Percentiles rank a stretch among this genome's conserved stretches.
These are phyloP conservation scores for Leuciscus idus DNA, from an alignment of 2,113 vertebrate species.

Conservation along the genomic window DNA sequence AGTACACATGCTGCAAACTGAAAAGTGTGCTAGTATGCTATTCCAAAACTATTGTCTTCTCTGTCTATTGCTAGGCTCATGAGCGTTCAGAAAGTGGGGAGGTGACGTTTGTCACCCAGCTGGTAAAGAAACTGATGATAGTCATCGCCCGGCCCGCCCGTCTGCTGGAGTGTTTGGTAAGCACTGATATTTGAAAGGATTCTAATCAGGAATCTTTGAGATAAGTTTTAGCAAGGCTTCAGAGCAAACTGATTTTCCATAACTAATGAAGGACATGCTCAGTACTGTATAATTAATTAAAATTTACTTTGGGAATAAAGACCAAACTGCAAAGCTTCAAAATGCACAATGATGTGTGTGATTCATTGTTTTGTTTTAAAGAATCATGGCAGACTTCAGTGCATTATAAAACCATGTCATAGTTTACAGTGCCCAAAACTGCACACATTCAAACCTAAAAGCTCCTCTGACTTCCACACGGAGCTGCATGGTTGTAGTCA, in stretches of 20 bases:
- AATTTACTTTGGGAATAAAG: constrained; percentile 5
- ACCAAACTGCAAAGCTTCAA: not conserved
- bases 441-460: not conserved
- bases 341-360: not conserved
- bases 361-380: not conserved
- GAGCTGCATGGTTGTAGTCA: constrained; percentile 4
- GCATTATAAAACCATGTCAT: not conserved
- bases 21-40: not conserved
- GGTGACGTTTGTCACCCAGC: constrained; percentile 92
- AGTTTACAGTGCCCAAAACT: not conserved
- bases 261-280: constrained; percentile 17
- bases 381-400: not conserved
- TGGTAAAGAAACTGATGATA: constrained; percentile 95
- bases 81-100: constrained; percentile 93
- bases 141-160: constrained; percentile 93
- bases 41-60: not conserved
- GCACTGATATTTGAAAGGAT: constrained; percentile 54
- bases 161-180: constrained; percentile 95
- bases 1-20: not conserved
- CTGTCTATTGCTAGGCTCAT: constrained; percentile 80
- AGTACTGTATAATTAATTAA: not conserved
- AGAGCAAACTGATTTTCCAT: not conserved
- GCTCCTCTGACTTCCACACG: not conserved
- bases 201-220: constrained; percentile 4
- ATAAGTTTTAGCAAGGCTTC: not conserved